A percentile compares a stretch with the other conserved stretches of the same genome.
Evolutionary conservation across 2,888 invertebrate genomes (phyloP).

Genomic region (Melieria omissa): DNA sequence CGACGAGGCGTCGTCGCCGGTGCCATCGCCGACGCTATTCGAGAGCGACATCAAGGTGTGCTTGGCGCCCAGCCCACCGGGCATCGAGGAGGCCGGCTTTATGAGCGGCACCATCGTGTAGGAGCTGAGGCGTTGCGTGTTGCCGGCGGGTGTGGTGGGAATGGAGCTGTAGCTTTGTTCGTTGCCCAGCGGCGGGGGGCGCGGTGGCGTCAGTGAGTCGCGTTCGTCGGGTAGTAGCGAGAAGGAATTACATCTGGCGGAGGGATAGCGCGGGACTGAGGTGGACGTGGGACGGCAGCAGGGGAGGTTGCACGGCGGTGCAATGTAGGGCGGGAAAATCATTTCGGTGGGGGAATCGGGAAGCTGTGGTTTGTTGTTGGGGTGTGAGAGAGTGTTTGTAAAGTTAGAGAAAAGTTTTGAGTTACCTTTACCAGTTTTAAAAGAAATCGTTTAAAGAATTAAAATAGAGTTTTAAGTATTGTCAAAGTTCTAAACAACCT

Average conservation of each 20-base stretch:
- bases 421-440: conserved; percentile 27
- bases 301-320: conserved; percentile 64
- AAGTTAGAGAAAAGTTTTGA: conserved; percentile 36
- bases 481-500: no score
- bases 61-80: conserved; percentile 57
- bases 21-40: conserved; percentile 33
- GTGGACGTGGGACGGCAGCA: conserved; percentile 64
- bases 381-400: conserved; percentile 23
- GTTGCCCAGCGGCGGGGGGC: conserved; percentile 51
- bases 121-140: conserved; percentile 50
- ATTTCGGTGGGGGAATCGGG: conserved; percentile 66
- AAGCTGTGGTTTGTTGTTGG: conserved; percentile 52
- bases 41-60: conserved; percentile 33
- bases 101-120: conserved; percentile 62
- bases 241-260: conserved; percentile 53
- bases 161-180: conserved; percentile 25
- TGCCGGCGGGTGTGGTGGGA: conserved; percentile 19
- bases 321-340: conserved; percentile 66
- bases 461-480: conserved; percentile 1
- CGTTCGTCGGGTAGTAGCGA: conserved; percentile 43
- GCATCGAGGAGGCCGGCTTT: conserved; percentile 65
- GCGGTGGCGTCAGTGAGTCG: conserved; percentile 56
- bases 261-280: conserved; percentile 60
- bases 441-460: conserved; percentile 17
- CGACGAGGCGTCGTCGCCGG: conserved; percentile 46